A percentile compares a stretch with the other conserved stretches of the same genome.
These are phyloP conservation scores for Raja brachyura DNA, from an alignment of 2,113 vertebrate species.

Conservation along the genomic window DNA sequence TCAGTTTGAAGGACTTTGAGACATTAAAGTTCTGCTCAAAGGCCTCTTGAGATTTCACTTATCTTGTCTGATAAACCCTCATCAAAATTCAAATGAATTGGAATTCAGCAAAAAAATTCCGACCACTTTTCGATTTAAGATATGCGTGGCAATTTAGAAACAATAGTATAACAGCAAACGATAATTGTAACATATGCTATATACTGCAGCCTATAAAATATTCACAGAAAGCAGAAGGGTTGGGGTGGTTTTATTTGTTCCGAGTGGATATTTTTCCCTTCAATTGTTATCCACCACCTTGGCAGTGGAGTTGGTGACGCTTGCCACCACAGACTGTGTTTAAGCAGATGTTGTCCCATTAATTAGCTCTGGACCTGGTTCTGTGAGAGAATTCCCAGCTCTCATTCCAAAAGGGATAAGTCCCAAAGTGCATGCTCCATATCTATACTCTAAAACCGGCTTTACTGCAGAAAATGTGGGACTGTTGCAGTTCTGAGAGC, in stretches of 20 bases:
- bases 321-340: conserved; percentile 56
- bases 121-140: neutral
- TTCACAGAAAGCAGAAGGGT: neutral
- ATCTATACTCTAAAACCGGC: conserved; percentile 63
- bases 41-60: neutral
- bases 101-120: neutral
- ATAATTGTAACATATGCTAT: neutral
- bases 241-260: neutral
- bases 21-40: neutral
- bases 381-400: conserved; percentile 62
- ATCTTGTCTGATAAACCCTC: neutral
- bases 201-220: neutral
- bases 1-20: neutral
- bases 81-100: neutral
- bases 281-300: conserved; percentile 51
- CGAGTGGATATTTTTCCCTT: conserved; percentile 9
- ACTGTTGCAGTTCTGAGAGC: conserved; percentile 67
- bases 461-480: conserved; percentile 57
- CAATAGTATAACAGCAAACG: neutral
- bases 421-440: conserved; percentile 67
- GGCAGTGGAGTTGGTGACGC: conserved; percentile 59
- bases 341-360: conserved; percentile 74
- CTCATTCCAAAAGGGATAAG: conserved; percentile 70
- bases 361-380: conserved; percentile 70
- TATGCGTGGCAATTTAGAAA: no score